phyloP scores from a whole-genome alignment of 2,888 invertebrate genomes.

The Podabrus alpinus region DNA sequence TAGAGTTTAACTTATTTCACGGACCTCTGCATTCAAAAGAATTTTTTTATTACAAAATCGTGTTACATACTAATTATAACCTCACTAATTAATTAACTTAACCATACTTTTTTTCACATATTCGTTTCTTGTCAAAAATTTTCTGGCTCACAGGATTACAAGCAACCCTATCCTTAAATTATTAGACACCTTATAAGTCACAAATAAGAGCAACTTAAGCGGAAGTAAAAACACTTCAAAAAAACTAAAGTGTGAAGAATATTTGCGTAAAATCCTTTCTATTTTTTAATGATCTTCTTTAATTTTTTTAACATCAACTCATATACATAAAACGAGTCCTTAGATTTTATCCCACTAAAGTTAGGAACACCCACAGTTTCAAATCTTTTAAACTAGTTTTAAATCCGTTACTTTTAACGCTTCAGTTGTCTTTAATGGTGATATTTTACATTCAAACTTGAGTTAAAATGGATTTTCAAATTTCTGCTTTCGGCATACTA shows the following conservation, averaged over 20 bases:
- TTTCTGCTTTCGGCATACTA: neutral
- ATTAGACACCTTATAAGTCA: neutral
- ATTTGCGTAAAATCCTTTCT: neutral
- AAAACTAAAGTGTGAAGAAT: neutral
- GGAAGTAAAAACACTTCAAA: neutral
- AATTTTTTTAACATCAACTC: neutral
- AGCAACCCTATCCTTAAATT: neutral
- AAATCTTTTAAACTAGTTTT: neutral
- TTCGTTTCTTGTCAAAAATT: too few species aligned
- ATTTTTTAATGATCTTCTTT: neutral
- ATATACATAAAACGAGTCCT: neutral
- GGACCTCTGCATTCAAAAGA: neutral
- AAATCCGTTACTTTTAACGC: neutral
- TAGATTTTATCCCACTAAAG: neutral
- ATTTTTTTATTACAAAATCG: neutral
- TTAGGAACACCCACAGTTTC: neutral
- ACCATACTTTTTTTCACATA: too few species aligned
- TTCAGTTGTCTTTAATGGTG: neutral
- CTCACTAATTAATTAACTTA: neutral
- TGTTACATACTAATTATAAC: neutral
- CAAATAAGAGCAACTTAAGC: neutral
- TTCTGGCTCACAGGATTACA: too few species aligned
- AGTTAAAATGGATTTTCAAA: neutral
- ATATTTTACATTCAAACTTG: neutral
- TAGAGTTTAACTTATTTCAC: constrained; percentile 25